Conservation (phyloP, 2,888 invertebrate genomes). For the Allophyes oxyacanthae region DNA sequence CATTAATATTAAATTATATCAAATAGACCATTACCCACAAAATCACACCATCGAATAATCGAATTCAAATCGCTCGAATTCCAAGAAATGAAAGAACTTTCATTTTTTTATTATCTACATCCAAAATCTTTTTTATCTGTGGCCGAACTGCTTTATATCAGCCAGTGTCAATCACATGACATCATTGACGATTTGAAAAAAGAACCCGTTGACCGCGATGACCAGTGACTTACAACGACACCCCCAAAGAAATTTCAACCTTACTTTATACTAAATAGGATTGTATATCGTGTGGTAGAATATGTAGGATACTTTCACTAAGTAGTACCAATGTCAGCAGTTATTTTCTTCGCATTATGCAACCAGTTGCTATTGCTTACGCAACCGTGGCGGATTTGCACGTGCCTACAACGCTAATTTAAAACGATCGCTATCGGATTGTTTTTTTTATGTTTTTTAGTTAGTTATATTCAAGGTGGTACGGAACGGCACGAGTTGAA, state of each 20-base stretch:
- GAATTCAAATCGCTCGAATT: neutral
- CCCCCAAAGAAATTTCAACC: slow-evolving; percentile 31
- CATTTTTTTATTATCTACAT: slow-evolving; percentile 35
- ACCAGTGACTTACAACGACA: slow-evolving; percentile 49
- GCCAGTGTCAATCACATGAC: slow-evolving; percentile 61
- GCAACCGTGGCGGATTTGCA: slow-evolving; percentile 63
- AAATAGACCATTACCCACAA: too few relatives aligned
- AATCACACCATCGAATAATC: too few relatives aligned
- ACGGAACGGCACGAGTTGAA: slow-evolving; percentile 9
- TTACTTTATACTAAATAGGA: slow-evolving; percentile 23
- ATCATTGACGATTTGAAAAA: slow-evolving; percentile 61
- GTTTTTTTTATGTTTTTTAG: slow-evolving; percentile 23
- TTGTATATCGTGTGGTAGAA: slow-evolving; percentile 32
- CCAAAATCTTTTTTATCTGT: slow-evolving; percentile 45
- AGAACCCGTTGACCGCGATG: slow-evolving; percentile 66
- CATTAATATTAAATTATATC: too few relatives aligned
- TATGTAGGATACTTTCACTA: slow-evolving; percentile 79
- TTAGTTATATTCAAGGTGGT: slow-evolving; percentile 26
- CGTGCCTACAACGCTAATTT: slow-evolving; percentile 53
- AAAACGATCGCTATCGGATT: slow-evolving; percentile 42
- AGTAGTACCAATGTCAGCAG: slow-evolving; percentile 85
- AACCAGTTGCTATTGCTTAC: slow-evolving; percentile 71
- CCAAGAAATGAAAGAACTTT: slow-evolving; percentile 12
- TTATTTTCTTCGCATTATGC: slow-evolving; percentile 80
- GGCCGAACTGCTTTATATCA: slow-evolving; percentile 41